Conservation (phyloP, 1,140 invertebrate genomes). For the Propsilocerus akamusi region DNA sequence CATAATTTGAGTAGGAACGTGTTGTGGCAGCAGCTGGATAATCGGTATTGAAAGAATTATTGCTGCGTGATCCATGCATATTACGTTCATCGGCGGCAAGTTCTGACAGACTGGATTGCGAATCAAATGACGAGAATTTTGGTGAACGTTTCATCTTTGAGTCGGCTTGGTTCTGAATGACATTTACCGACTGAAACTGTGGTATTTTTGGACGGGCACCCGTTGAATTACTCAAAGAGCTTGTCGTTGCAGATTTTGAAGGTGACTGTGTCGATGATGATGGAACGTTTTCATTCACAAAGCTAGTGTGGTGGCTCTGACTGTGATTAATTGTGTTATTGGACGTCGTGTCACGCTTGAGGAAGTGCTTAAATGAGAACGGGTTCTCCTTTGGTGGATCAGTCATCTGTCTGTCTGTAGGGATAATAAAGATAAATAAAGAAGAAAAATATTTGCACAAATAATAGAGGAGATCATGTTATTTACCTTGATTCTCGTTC, state of each 20-base stretch:
- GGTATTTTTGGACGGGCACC: constrained; percentile 22
- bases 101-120: constrained; percentile 23
- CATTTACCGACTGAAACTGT: constrained; percentile 11
- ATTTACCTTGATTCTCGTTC: neutral
- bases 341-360: constrained; percentile 30
- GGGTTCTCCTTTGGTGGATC: constrained; percentile 41
- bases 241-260: neutral
- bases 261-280: constrained; percentile 7
- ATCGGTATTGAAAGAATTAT: constrained; percentile 9
- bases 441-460: neutral
- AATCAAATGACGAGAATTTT: constrained; percentile 23
- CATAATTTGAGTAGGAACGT: constrained; percentile 23
- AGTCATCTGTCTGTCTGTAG: neutral
- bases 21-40: constrained; percentile 8
- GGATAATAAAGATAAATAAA: neutral
- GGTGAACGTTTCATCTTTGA: constrained; percentile 23
- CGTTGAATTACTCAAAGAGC: constrained; percentile 14
- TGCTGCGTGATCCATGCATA: constrained; percentile 13
- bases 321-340: neutral
- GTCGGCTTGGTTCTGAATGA: constrained; percentile 8
- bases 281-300: neutral
- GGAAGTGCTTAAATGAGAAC: constrained; percentile 66
- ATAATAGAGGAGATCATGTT: neutral
- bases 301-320: neutral
- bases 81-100: constrained; percentile 13